These are phyloP conservation scores for Neodiprion virginianus DNA, from an alignment of 1,140 invertebrate species.

Conservation along the genomic window DNA sequence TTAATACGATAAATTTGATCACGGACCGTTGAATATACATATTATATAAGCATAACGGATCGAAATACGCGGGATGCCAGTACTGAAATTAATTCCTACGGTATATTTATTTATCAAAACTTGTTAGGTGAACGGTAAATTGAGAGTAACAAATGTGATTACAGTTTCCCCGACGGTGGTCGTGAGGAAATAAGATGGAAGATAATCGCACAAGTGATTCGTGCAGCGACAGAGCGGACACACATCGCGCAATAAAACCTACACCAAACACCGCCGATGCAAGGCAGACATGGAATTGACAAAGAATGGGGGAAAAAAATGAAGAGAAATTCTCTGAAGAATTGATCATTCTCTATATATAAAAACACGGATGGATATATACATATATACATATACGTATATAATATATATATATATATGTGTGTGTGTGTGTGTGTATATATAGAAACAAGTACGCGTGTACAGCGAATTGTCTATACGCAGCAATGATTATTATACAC, in stretches of 20 bases:
- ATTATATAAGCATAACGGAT: no score
- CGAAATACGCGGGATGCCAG: no score
- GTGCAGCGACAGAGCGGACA: constrained; percentile 25
- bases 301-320: background rate
- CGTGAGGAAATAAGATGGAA: constrained; percentile 33
- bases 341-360: background rate
- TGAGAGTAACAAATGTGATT: constrained; percentile 35
- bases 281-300: constrained; percentile 10
- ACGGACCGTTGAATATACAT: no score
- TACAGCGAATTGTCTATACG: no score
- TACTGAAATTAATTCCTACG: no score
- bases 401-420: background rate
- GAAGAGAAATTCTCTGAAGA: background rate
- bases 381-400: background rate
- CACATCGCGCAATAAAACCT: background rate
- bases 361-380: background rate
- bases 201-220: constrained; percentile 27
- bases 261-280: constrained; percentile 12
- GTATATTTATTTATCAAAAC: no score
- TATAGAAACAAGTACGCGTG: no score
- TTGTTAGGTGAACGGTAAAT: constrained; percentile 15
- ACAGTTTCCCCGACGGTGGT: constrained; percentile 43
- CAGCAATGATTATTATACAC: background rate
- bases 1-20: no score
- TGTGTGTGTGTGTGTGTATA: no score